Percentiles rank a stretch among this genome's conserved stretches.
These are phyloP conservation scores for Habrosyne pyritoides DNA, from an alignment of 2,888 invertebrate species.

Conservation along the genomic window DNA sequence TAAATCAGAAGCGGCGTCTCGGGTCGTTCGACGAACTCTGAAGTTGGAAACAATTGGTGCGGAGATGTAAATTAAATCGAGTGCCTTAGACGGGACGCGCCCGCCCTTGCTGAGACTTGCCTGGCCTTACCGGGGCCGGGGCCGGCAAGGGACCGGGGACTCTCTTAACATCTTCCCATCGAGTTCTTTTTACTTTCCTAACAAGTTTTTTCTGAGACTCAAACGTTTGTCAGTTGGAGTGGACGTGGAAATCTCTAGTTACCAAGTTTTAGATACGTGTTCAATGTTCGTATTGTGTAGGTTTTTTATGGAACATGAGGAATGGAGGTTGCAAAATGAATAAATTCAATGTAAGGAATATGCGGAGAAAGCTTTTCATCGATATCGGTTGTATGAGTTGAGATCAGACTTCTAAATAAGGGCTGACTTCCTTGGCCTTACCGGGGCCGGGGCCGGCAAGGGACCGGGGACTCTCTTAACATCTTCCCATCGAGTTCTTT, in stretches of 20 bases:
- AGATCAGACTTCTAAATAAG: too few relatives aligned
- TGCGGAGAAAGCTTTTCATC: too few relatives aligned
- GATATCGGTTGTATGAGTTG: too few relatives aligned
- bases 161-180: conserved; percentile 62
- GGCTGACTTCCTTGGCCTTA: conserved; percentile 21
- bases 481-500: conserved; percentile 68
- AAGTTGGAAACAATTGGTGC: conserved; percentile 72
- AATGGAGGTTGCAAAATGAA: too few relatives aligned
- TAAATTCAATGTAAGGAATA: too few relatives aligned
- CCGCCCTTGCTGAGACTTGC: neutral
- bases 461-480: conserved; percentile 45
- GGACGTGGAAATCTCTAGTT: conserved; percentile 67
- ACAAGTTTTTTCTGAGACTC: conserved; percentile 71
- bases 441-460: conserved; percentile 14
- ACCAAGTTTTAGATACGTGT: conserved; percentile 56
- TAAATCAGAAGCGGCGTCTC: conserved; percentile 71
- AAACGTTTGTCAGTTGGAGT: conserved; percentile 73
- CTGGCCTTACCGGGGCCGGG: conserved; percentile 20
- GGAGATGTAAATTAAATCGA: conserved; percentile 80
- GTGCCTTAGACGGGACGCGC: conserved; percentile 38
- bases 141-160: conserved; percentile 15
- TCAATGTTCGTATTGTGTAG: conserved; percentile 13
- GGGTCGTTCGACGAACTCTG: conserved; percentile 70
- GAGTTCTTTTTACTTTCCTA: conserved; percentile 76
- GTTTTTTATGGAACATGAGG: neutral